These are phyloP conservation scores for Epizoanthus scotinus DNA, from an alignment of 92 coral and sea anemone genomes.

Conservation along the genomic window DNA sequence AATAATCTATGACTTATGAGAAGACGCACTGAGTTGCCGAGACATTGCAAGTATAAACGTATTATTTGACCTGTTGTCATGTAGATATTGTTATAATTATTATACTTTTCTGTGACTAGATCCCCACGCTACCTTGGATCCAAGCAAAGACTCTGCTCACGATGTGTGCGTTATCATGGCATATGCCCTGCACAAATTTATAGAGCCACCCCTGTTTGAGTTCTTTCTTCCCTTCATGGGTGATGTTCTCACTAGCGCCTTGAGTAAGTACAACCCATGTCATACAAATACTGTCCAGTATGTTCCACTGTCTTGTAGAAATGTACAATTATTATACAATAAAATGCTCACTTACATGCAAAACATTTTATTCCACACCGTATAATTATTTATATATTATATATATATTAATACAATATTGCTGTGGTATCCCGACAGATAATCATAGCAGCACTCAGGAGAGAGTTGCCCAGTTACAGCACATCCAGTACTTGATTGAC, in stretches of 20 bases:
- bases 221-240: constrained; percentile 90
- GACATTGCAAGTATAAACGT: too few species aligned
- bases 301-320: too few species aligned
- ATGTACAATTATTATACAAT: too few species aligned
- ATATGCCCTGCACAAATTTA: constrained; percentile 66
- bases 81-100: background rate
- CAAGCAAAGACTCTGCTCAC: constrained; percentile 68
- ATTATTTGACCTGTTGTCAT: too few species aligned
- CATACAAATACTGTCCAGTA: background rate
- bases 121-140: constrained; percentile 71
- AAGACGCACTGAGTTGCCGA: too few species aligned
- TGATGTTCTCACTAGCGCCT: constrained; percentile 85
- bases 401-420: too few species aligned
- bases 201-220: constrained; percentile 86
- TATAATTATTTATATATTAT: too few species aligned
- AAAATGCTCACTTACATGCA: too few species aligned
- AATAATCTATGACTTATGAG: too few species aligned
- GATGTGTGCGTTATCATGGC: constrained; percentile 92
- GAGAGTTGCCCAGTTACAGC: constrained; percentile 84
- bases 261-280: constrained; percentile 71
- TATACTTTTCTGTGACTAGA: constrained; percentile 49
- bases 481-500: constrained; percentile 87
- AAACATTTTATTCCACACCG: too few species aligned
- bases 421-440: constrained; percentile 43
- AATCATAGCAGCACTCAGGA: constrained; percentile 83